Evolutionary conservation across 1,140 invertebrate genomes (phyloP), one percentile per base, ranked within the genome.

Genomic region (Camponotus pennsylvanicus): DNA sequence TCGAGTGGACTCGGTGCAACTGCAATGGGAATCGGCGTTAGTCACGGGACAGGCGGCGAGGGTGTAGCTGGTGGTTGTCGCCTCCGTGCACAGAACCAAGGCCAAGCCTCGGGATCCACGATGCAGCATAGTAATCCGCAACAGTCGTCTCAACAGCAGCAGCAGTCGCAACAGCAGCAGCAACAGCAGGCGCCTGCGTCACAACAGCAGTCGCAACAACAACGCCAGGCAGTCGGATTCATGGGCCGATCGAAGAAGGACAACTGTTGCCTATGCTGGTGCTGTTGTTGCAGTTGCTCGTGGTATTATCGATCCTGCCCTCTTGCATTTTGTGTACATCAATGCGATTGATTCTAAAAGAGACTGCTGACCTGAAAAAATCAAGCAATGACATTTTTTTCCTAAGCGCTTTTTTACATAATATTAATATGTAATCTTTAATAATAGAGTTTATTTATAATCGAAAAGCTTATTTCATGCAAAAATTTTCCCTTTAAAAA

Each of bases 211-310:
- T 84, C 86, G 42, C 90, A 91, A 32, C 90, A 89, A 55, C 92
- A 93, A 78, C 92, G 90, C 21, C 92, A 93, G 21, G 87, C 91
- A 59, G 91, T 92, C n/a, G 92, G 93, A 21, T 90, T 94, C 57
- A 92, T 92, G 87, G 93, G 93, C 32, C 93, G 95, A n/a, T 95
- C 94, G 59, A 95, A 94, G 87, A 95, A 94, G 92, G 94, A 95
- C 90, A 95, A 95, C 85, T 97, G 97, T 93, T 97, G 96, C 90
- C 96, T 97, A 79, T 97, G 96, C 88, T 97, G 97, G 96, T 97
- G 96, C 92, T 97, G 97, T 92, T 97, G 96, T 93, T 97, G 97
- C 95, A 97, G 96, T 94, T 97, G 97, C 95, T 96, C 96, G 94
- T 97, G 96, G 97, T 97, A 96, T 93, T 95, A 91, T 83, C 93